phyloP scores from a whole-genome alignment of 2,797 vertebrate species.

The Sitta carolinensis region DNA sequence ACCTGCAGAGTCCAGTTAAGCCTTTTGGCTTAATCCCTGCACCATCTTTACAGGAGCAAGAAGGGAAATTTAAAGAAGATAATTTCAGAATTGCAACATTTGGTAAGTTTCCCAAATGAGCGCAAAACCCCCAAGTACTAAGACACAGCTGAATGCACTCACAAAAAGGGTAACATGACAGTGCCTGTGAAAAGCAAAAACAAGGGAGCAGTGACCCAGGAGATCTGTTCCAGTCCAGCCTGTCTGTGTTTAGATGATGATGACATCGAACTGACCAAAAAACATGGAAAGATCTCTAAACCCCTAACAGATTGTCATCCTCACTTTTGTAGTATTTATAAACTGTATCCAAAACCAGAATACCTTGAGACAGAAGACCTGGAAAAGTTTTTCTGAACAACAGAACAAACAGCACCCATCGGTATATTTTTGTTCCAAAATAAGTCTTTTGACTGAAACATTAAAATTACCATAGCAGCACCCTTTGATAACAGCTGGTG shows the following conservation, averaged over 20 bases:
- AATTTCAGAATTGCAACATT: background rate
- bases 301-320: background rate
- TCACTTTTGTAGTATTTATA: background rate
- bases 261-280: slow-evolving; percentile 11
- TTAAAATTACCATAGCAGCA: background rate
- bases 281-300: background rate
- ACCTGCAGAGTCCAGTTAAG: background rate
- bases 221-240: slow-evolving; percentile 12
- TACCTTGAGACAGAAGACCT: background rate
- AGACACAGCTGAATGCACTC: background rate
- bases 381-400: background rate
- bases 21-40: background rate
- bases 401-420: background rate
- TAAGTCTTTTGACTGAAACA: background rate
- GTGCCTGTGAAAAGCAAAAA: slow-evolving; percentile 2
- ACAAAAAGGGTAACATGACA: background rate
- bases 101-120: background rate
- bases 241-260: slow-evolving; percentile 34
- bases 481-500: background rate
- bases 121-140: background rate
- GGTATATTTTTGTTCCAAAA: background rate
- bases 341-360: background rate
- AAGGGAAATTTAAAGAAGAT: background rate
- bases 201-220: slow-evolving; percentile 26
- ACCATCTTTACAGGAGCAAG: background rate